Base-by-base conservation (phyloP, 2,797 vertebrate genomes). In the Cynopterus sphinx region DNA sequence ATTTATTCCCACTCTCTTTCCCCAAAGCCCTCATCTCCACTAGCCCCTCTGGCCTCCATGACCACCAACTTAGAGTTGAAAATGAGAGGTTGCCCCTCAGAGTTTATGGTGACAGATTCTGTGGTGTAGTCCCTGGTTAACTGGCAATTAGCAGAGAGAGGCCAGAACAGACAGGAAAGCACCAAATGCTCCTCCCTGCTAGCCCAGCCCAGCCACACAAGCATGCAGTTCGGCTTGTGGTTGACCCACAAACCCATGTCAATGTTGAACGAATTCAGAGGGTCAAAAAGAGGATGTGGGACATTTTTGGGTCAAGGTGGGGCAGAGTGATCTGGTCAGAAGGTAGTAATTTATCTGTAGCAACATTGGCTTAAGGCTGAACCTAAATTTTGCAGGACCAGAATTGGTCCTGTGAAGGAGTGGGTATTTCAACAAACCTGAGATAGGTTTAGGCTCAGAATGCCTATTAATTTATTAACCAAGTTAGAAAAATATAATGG, bases 211-310 rank as follows among this genome's bases (percentile, higher is more conserved):
- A 33, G 33, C 33, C 33, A 33, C 33, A 4, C 46, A 9, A 24
- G 41, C n/a, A 17, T 5, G 0, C 0, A 0, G 5, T 74, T 41
- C 9, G 28, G 57, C 28, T 15, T n/a, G 21, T 4, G 9, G n/a
- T 6, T 0, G 1, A 77, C 17, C 63, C 63, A 28, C n/a, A 28
- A 33, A 3, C 5, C 8, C 3, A 4, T 9, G 57, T 13, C 59
- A n/a, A 21, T 12, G 28, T 2, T 33, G 79, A 41, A 3, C 21
- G 41, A 4, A 11, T n/a, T 57, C 1, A 0, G n/a, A 19, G 63
- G 63, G 55, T 12, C 77, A n/a, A 22, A n/a, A 19, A 16, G 21
- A 63, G 26, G 46, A 15, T 6, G 1, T 19, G 13, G 46, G 78
- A 5, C 4, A 8, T n/a, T 78, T 15, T 28, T 31, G 13, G 43